Conservation (phyloP, 2,113 vertebrate genomes). For the Cottus gobio region DNA sequence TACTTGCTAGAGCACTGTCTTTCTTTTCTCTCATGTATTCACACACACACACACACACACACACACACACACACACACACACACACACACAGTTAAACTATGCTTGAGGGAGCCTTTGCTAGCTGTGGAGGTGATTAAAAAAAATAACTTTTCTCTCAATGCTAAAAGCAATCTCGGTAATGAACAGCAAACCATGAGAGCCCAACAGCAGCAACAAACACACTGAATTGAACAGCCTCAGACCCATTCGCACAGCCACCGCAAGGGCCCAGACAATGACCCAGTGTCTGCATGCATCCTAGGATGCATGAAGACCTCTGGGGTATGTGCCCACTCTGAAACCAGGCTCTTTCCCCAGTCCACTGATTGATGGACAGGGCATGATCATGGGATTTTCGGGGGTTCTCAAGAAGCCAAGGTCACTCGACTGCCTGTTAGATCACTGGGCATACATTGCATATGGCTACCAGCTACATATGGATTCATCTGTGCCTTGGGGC, state of each 20-base stretch:
- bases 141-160: conserved; percentile 56
- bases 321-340: conserved; percentile 26
- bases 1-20: conserved; percentile 35
- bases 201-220: conserved; percentile 30
- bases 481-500: conserved; percentile 44
- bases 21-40: conserved; percentile 53
- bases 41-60: conserved; percentile 25
- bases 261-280: conserved; percentile 62
- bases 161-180: conserved; percentile 59
- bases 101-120: conserved; percentile 64
- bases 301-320: conserved; percentile 23
- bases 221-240: conserved; percentile 14
- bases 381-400: conserved; percentile 34
- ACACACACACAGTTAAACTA: conserved; percentile 47
- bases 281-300: conserved; percentile 19
- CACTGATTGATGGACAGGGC: conserved; percentile 13
- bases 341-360: background rate
- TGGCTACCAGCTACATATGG: conserved; percentile 51
- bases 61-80: conserved; percentile 38
- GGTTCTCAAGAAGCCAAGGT: conserved; percentile 45
- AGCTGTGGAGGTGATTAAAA: conserved; percentile 74
- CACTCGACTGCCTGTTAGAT: conserved; percentile 22
- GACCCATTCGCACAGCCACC: conserved; percentile 18
- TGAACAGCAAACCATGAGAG: conserved; percentile 52
- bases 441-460: conserved; percentile 21